Evolutionary conservation across 2,888 invertebrate species (phyloP).

Genomic region (Perithous albicinctus): DNA sequence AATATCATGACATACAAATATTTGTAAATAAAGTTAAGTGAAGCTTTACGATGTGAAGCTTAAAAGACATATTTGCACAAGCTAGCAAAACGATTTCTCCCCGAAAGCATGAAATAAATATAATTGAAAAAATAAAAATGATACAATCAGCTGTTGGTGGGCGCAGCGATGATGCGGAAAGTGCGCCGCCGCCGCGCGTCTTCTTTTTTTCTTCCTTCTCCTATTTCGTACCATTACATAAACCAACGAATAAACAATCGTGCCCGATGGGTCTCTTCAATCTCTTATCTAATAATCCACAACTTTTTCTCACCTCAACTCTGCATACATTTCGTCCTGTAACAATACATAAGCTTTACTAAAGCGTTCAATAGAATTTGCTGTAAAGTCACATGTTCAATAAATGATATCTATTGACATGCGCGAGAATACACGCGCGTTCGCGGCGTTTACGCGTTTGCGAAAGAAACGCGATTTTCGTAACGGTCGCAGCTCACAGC

Average conservation of each 20-base stretch:
- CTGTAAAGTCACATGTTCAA: not conserved
- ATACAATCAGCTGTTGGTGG: not conserved
- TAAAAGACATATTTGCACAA: too few relatives aligned
- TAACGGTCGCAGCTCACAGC: not conserved
- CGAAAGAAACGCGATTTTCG: slow-evolving; percentile 7
- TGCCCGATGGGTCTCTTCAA: not conserved
- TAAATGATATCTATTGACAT: slow-evolving; percentile 1
- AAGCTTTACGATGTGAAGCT: too few relatives aligned
- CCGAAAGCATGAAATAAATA: not conserved
- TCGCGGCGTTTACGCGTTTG: not conserved
- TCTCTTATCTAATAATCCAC: not conserved
- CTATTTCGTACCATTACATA: not conserved
- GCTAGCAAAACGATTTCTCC: too few relatives aligned
- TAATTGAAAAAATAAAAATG: not conserved
- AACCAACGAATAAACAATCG: not conserved
- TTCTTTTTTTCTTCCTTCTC: not conserved
- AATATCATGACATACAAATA: too few relatives aligned
- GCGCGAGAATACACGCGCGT: not conserved
- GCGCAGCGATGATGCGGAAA: not conserved
- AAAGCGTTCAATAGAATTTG: not conserved
- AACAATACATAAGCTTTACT: not conserved
- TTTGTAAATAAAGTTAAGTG: too few relatives aligned
- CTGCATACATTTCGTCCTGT: not conserved
- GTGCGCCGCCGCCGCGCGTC: not conserved
- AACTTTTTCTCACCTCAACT: not conserved